Percentiles rank a stretch among this genome's conserved stretches.
Evolutionary conservation across 2,113 vertebrate genomes (phyloP).

Genomic region (Cyphomyrus discorhynchus): DNA sequence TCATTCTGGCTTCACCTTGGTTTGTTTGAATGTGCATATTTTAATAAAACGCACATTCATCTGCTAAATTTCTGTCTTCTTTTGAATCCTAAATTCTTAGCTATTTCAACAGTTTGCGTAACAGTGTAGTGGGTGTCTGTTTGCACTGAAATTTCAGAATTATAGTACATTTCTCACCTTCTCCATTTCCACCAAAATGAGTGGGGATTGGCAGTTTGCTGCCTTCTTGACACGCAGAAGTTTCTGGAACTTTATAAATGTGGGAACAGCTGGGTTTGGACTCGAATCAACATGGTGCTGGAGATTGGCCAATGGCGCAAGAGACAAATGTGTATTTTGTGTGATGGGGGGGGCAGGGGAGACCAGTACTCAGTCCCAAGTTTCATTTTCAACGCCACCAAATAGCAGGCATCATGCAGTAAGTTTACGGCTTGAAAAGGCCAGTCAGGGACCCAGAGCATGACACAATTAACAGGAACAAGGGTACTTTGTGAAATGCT

Average conservation of each 20-base stretch:
- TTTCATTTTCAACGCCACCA: not conserved
- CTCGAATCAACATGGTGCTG: not conserved
- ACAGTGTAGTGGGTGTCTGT: not conserved
- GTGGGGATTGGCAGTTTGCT: not conserved
- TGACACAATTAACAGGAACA: not conserved
- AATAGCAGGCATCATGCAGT: not conserved
- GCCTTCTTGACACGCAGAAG: not conserved
- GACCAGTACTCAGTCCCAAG: not conserved
- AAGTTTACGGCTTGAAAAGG: not conserved
- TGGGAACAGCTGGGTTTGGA: not conserved
- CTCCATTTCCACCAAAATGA: not conserved
- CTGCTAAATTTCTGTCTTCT: not conserved
- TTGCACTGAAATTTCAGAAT: not conserved
- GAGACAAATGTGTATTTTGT: not conserved
- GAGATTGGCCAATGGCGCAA: not conserved
- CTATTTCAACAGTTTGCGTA: not conserved
- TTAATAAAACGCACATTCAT: not conserved
- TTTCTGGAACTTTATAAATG: not conserved
- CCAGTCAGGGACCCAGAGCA: not conserved
- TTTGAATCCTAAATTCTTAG: not conserved
- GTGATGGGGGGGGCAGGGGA: not conserved
- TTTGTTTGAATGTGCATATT: not conserved
- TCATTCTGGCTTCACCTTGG: not conserved
- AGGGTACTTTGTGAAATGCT: not conserved
- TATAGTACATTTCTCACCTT: not conserved